Evolutionary conservation across 2,797 vertebrate species (phyloP).

Genomic region (Dipus sagitta): DNA sequence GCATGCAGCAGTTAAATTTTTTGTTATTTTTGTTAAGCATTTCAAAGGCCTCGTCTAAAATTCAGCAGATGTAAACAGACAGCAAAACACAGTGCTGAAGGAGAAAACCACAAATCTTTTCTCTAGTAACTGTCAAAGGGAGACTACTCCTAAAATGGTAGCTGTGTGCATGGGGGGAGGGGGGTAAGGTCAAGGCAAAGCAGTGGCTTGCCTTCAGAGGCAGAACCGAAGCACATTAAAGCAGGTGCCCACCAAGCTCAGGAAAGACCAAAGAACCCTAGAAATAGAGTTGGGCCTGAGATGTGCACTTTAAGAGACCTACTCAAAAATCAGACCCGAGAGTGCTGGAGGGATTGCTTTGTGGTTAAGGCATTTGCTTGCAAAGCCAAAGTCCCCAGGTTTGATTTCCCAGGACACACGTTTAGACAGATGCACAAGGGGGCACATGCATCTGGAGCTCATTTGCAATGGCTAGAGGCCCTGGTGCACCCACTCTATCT

Average conservation of each 20-base stretch:
- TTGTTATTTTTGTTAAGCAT: background rate
- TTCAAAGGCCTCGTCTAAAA: slow-evolving; percentile 70
- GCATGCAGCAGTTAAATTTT: background rate
- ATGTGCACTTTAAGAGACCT: background rate
- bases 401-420: too few relatives aligned
- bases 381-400: too few relatives aligned
- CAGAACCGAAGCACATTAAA: background rate
- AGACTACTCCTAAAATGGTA: slow-evolving; percentile 46
- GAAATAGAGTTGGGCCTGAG: background rate
- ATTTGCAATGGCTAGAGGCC: too few relatives aligned
- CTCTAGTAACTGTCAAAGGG: slow-evolving; percentile 61
- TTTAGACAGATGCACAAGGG: too few relatives aligned
- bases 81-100: slow-evolving; percentile 41
- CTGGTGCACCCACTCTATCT: too few relatives aligned
- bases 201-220: background rate
- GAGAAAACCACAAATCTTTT: slow-evolving; percentile 52
- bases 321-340: background rate
- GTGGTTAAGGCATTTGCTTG: too few relatives aligned
- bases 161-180: slow-evolving; percentile 48
- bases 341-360: too few relatives aligned
- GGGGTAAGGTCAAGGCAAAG: background rate
- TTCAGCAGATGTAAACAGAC: slow-evolving; percentile 57
- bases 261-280: background rate
- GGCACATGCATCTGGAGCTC: too few relatives aligned
- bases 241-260: background rate